Evolutionary conservation across 2,797 vertebrate species (phyloP), one percentile per base, ranked within the genome.

Genomic region (Myotis pilosus): DNA sequence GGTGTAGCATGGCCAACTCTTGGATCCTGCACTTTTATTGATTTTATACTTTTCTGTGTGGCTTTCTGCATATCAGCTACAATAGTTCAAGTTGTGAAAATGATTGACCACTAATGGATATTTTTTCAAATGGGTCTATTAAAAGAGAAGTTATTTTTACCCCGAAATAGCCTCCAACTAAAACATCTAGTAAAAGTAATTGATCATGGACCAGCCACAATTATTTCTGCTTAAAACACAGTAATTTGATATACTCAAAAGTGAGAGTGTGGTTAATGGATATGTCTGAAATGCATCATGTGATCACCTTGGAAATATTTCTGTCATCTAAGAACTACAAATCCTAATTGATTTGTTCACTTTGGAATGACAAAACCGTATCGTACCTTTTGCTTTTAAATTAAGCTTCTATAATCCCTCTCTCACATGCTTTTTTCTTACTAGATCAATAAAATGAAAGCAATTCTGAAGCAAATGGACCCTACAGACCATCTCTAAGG

Each of bases 401-500:
- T 76, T 57, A 80, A 8, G 1, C 9, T 75, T 10, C 4, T 72
- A 4, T 22, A 85, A 57, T 55, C n/a, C 30, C 16, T 12, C 5
- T 22, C 69, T 79, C n/a, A 47, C 8, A 89, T 94, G 19, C 3
- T 38, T 53, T 84, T 64, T 49, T 64, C 51, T 90, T 38, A 20
- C 6, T n/a, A 20, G 7, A 15, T 66, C 1, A 20, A 36, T 71
- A 53, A 30, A 82, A 87, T 16, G 28, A 33, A 93, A 38, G 2
- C 36, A 60, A 74, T 79, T 82, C 38, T 95, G 10, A 82, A 96
- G 64, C n/a, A 91, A 92, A 76, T 72, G 30, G 5, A 62, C 15
- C 8, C n/a, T 93, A 11, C 1, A 47, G 4, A 66, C 13, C 69
- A 36, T 81, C 86, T 84, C 22, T 57, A 53, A 15, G 17, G 20